phyloP scores from a whole-genome alignment of 2,797 vertebrate species.

The Diplodus puntazzo region DNA sequence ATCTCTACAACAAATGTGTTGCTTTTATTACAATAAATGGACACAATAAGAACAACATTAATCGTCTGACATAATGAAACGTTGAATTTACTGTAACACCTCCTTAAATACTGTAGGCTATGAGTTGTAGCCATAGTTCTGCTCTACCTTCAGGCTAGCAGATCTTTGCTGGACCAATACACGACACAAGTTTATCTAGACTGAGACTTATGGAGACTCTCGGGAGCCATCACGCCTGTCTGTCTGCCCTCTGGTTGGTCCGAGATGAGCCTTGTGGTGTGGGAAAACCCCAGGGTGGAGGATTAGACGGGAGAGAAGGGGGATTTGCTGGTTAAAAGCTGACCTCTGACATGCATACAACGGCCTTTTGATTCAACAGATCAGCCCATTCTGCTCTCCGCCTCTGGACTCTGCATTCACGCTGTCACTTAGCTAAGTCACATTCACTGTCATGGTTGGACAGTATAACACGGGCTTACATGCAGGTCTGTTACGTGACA shows the following conservation, averaged over 20 bases:
- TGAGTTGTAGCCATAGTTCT: not conserved
- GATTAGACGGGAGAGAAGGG: slow-evolving; percentile 70
- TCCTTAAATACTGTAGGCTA: not conserved
- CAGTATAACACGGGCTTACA: slow-evolving; percentile 37
- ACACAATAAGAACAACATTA: not conserved
- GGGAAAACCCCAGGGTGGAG: slow-evolving; percentile 71
- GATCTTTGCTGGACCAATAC: not conserved
- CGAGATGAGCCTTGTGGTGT: slow-evolving; percentile 63
- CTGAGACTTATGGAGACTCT: slow-evolving; percentile 15
- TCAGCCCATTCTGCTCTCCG: slow-evolving; percentile 56
- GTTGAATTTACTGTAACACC: not conserved
- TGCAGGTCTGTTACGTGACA: slow-evolving; percentile 21
- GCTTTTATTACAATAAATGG: not conserved
- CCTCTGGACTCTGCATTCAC: slow-evolving; percentile 43
- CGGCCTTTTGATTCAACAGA: slow-evolving; percentile 73
- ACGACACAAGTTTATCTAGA: slow-evolving; percentile 35
- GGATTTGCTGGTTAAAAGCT: slow-evolving; percentile 79
- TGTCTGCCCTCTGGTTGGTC: slow-evolving; percentile 57
- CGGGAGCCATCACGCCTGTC: slow-evolving; percentile 37
- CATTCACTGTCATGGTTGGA: slow-evolving; percentile 41
- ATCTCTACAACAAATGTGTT: no score
- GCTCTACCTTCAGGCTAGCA: not conserved
- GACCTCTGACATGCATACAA: slow-evolving; percentile 77
- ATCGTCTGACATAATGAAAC: not conserved
- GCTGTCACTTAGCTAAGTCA: slow-evolving; percentile 51